Conservation (phyloP, 2,888 invertebrate genomes). For the Luperina testacea region DNA sequence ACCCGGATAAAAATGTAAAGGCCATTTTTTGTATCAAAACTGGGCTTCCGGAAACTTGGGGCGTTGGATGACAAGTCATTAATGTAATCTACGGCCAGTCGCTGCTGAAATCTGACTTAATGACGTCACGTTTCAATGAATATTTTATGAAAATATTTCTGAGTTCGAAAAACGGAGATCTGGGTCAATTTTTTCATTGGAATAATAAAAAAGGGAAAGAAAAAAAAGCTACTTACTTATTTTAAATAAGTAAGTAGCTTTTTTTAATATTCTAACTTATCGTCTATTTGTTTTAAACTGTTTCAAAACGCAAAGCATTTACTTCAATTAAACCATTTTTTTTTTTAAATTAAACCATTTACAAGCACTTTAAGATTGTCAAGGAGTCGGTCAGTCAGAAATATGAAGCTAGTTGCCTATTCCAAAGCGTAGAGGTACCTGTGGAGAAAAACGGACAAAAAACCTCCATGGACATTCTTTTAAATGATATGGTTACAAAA, state of each 20-base stretch:
- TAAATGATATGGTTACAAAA: not conserved
- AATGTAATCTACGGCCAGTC: slow-evolving; percentile 52
- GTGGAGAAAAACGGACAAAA: not conserved
- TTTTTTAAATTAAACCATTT: too few relatives aligned
- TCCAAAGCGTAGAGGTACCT: not conserved
- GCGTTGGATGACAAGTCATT: slow-evolving; percentile 59
- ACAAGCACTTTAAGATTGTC: not conserved
- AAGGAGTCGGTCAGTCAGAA: not conserved
- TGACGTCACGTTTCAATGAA: slow-evolving; percentile 55
- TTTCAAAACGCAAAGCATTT: not conserved
- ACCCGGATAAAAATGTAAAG: slow-evolving; percentile 44
- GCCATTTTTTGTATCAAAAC: slow-evolving; percentile 58
- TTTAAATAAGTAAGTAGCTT: not conserved
- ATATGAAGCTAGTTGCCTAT: not conserved
- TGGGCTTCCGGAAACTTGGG: slow-evolving; percentile 45
- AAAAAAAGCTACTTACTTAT: too few relatives aligned
- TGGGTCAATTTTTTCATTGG: slow-evolving; percentile 22
- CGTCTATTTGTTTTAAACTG: not conserved
- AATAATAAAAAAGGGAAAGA: slow-evolving; percentile 16
- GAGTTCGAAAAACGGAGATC: slow-evolving; percentile 9
- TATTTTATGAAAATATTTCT: slow-evolving; percentile 42
- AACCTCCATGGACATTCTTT: not conserved
- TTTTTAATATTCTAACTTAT: not conserved
- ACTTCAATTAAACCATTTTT: too few relatives aligned
- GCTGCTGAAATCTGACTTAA: slow-evolving; percentile 45